phyloP scores from a whole-genome alignment of 2,797 vertebrate genomes.

The Melanotaenia maccullochi region DNA sequence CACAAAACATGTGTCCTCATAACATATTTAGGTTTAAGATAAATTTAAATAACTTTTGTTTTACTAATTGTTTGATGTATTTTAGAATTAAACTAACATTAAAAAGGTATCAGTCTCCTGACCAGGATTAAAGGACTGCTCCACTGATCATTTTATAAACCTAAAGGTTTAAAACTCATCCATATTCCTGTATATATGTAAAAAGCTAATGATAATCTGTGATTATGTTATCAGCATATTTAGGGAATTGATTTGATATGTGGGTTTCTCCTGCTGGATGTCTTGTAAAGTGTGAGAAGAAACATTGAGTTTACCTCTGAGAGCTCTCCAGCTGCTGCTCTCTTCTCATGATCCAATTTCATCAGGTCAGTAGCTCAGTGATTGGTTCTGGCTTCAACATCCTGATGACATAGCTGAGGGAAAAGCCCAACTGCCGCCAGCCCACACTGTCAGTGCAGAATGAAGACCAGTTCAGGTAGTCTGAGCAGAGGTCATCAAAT shows the following conservation, averaged over 20 bases:
- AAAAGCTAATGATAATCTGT: not conserved
- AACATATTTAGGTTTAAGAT: not conserved
- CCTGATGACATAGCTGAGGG: slow-evolving; percentile 24
- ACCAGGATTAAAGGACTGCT: no score
- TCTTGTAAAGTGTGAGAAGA: not conserved
- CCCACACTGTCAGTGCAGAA: not conserved
- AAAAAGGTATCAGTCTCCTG: no score
- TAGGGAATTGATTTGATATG: no score
- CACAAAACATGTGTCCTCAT: not conserved
- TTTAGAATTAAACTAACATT: no score
- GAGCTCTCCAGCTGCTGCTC: not conserved
- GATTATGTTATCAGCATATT: not conserved
- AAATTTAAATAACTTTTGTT: no score
- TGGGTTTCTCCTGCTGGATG: not conserved
- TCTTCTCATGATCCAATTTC: slow-evolving; percentile 26
- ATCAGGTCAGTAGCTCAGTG: slow-evolving; percentile 31
- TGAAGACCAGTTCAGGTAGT: not conserved
- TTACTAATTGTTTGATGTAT: no score
- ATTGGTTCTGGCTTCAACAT: slow-evolving; percentile 22
- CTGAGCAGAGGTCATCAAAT: slow-evolving; percentile 12
- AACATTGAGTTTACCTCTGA: not conserved
- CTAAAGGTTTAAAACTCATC: not conserved
- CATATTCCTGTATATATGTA: not conserved
- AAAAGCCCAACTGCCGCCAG: not conserved
- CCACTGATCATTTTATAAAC: not conserved